Percentiles rank a stretch among this genome's conserved stretches.
Conservation (phyloP, 2,888 invertebrate species). For the Acanthosepion esculentum region DNA sequence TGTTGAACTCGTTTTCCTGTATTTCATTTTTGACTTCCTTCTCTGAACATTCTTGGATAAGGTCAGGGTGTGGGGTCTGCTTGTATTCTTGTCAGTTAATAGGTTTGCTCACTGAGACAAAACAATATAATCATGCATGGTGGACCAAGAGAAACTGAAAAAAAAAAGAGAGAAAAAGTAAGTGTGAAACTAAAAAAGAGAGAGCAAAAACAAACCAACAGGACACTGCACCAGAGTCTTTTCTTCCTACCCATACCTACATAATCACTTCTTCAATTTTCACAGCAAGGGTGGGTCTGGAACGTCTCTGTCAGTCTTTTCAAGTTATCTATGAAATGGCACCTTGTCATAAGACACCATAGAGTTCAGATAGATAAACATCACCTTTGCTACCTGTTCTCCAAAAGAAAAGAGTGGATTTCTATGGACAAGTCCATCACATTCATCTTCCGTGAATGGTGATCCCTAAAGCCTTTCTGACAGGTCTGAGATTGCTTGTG, state of each 20-base stretch:
- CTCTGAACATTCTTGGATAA: not conserved
- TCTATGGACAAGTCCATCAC: slow-evolving; percentile 33
- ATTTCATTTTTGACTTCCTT: not conserved
- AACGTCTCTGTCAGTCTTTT: not conserved
- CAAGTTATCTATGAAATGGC: not conserved
- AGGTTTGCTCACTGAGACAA: not conserved
- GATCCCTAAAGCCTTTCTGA: slow-evolving; percentile 7
- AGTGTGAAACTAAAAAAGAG: not conserved
- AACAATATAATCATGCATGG: slow-evolving; percentile 9
- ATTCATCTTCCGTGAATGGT: not conserved
- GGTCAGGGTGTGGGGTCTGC: not conserved
- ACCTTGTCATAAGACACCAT: slow-evolving; percentile 33
- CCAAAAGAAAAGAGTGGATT: not conserved
- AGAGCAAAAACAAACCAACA: not conserved
- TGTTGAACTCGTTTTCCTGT: not conserved
- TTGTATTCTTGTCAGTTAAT: not conserved
- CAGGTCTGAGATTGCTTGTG: slow-evolving; percentile 12
- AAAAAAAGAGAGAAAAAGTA: not conserved
- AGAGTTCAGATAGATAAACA: slow-evolving; percentile 33
- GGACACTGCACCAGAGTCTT: no score
- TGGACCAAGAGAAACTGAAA: not conserved
- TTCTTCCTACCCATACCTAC: not conserved
- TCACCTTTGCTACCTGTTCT: slow-evolving; percentile 3
- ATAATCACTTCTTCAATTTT: not conserved
- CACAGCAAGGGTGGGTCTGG: not conserved